Evolutionary conservation across 2,113 vertebrate species (phyloP), one percentile per base, ranked within the genome.

Genomic region (Bubo scandiacus): DNA sequence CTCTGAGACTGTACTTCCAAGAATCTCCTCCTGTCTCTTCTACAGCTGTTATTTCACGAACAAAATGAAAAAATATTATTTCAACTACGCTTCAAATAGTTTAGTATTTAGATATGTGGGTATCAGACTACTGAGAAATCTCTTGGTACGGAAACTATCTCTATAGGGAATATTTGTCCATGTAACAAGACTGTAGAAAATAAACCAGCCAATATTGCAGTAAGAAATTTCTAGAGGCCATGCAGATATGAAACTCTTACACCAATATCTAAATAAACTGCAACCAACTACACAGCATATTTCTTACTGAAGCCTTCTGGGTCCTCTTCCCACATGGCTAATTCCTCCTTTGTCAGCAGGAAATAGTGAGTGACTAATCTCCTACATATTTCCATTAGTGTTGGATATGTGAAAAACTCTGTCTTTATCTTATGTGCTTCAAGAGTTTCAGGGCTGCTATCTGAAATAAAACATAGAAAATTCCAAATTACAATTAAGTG

Each of bases 311-410:
- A 99, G 97, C 99, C 98, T 98, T 99, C 99, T 12, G 99, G 99
- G 94, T 99, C 99, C 94, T 99, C 99, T 97, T 99, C 99, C 99
- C 99, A 99, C 99, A 99, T 99, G 19, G 98, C 96, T 88, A 99
- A 96, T 94, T 99, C 99, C 95, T 99, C 99, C 62, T 99, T 98
- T 66, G 99, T 99, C 95, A 99, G 97, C 43, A 99, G 98, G 93
- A 99, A 99, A 98, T 99, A 99, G 94, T 99, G 99, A 91, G 99
- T 99, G 54, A 99, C 99, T 51, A 99, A 98, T 94, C 99, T 98
- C 72, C 98, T 98, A 92, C 99, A 99, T 57, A 99, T 99, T 96
- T 99, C 99, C 11, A 97, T 99, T 96, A 99, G 98, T 12, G 99
- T 99, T 57, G 99, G 98, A 93, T 99, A 99, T 19, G 99, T 99